Evolutionary conservation across 2,888 invertebrate genomes (phyloP), one percentile per base, ranked within the genome.

Genomic region (Osedax fenrisi): DNA sequence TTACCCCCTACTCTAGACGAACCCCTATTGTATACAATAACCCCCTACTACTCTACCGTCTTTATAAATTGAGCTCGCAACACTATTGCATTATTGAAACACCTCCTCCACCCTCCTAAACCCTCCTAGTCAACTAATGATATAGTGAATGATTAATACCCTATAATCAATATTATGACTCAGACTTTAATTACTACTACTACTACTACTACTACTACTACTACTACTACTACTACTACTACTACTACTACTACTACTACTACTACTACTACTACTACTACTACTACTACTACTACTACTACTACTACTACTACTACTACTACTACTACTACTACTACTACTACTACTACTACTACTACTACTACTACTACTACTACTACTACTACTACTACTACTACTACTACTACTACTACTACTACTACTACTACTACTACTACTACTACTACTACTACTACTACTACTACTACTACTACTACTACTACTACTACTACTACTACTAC

Each of bases 1-100:
- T 92, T 25, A 89, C 91, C 1, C 91, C 91, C 77, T 84, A 78
- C 88, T 89, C 17, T 83, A 83, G 72, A 73, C 78, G 5, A 90
- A 90, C 17, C 17, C 17, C 56, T 13, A 56, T 56, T 56, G n/a
- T n/a, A n/a, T n/a, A n/a, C n/a, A n/a, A n/a, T n/a, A n/a, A n/a
- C n/a, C n/a, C n/a, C n/a, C n/a, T n/a, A n/a, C n/a, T n/a, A n/a
- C n/a, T n/a, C n/a, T n/a, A n/a, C n/a, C n/a, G n/a, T n/a, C n/a
- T n/a, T n/a, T n/a, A n/a, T n/a, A n/a, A n/a, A n/a, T n/a, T n/a
- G n/a, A n/a, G n/a, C n/a, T n/a, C n/a, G n/a, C n/a, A n/a, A n/a
- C n/a, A n/a, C n/a, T n/a, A n/a, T n/a, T n/a, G n/a, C n/a, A n/a
- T n/a, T n/a, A n/a, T n/a, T n/a, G n/a, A n/a, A n/a, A n/a, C n/a